phyloP scores from a whole-genome alignment of 2,888 invertebrate genomes.

The Leucophenga maculata region DNA sequence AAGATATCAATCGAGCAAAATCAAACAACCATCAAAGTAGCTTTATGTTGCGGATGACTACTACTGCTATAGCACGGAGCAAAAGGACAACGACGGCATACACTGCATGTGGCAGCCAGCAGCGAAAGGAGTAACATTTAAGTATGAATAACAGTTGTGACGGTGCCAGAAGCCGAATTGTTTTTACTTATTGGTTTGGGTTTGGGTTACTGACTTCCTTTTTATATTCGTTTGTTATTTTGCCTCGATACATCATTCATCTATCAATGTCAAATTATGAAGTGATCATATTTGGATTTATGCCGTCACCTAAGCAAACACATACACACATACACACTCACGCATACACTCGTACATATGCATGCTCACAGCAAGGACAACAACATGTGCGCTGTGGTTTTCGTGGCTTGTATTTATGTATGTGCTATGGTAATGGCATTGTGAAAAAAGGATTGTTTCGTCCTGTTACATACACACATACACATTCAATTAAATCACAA shows the following conservation, averaged over 20 bases:
- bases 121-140: slow-evolving; percentile 30
- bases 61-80: slow-evolving; percentile 6
- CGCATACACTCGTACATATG: slow-evolving; percentile 36
- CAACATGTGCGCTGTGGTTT: neutral
- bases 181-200: slow-evolving; percentile 23
- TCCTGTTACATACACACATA: neutral
- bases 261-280: slow-evolving; percentile 73
- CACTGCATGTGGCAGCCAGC: slow-evolving; percentile 62
- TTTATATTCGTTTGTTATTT: slow-evolving; percentile 37
- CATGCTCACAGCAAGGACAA: slow-evolving; percentile 21
- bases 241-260: slow-evolving; percentile 63
- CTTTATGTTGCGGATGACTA: slow-evolving; percentile 52
- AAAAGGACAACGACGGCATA: slow-evolving; percentile 17
- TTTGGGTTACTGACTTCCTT: slow-evolving; percentile 38
- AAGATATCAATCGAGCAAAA: slow-evolving; percentile 67
- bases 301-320: slow-evolving; percentile 51
- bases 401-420: neutral
- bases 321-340: slow-evolving; percentile 34
- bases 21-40: slow-evolving; percentile 68
- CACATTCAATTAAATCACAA: neutral
- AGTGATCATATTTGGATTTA: slow-evolving; percentile 73
- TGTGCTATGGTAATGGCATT: slow-evolving; percentile 1
- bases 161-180: slow-evolving; percentile 41
- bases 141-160: neutral
- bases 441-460: neutral